Percentiles rank a stretch among this genome's conserved stretches.
Conservation (phyloP, 2,797 vertebrate genomes). For the Uromys caudimaculatus region DNA sequence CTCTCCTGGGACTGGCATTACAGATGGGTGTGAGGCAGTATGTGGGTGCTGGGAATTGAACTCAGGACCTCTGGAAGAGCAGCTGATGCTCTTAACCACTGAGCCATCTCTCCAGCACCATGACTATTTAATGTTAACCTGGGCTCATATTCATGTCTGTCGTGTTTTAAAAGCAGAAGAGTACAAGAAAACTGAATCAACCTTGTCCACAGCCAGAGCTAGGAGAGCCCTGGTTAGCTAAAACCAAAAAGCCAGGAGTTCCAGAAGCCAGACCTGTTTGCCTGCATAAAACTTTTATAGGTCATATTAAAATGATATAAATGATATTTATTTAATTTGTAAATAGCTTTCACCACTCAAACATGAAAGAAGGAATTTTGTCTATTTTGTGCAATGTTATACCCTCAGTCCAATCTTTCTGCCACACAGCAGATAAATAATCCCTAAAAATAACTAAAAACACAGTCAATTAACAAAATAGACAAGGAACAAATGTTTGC, state of each 20-base stretch:
- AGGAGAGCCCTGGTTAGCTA: neutral
- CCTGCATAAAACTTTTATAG: neutral
- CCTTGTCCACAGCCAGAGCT: neutral
- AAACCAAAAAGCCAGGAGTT: neutral
- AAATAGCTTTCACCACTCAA: neutral
- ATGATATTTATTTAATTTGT: neutral
- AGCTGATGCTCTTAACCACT: neutral
- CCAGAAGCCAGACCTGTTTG: constrained; percentile 7
- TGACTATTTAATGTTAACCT: constrained; percentile 60
- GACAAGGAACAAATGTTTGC: constrained; percentile 42
- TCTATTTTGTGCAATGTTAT: neutral
- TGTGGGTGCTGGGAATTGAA: neutral
- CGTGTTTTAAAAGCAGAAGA: constrained; percentile 61
- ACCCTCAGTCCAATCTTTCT: neutral
- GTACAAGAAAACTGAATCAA: neutral
- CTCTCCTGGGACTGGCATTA: neutral
- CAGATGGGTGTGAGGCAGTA: neutral
- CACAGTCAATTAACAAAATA: neutral
- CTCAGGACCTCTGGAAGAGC: neutral
- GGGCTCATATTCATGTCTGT: neutral
- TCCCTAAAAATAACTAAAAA: constrained; percentile 1
- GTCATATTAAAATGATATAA: constrained; percentile 19
- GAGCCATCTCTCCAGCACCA: neutral
- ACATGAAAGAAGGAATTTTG: neutral
- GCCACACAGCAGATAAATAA: neutral